These are phyloP conservation scores for Microchirus variegatus DNA, from an alignment of 2,797 vertebrate species.

Conservation along the genomic window DNA sequence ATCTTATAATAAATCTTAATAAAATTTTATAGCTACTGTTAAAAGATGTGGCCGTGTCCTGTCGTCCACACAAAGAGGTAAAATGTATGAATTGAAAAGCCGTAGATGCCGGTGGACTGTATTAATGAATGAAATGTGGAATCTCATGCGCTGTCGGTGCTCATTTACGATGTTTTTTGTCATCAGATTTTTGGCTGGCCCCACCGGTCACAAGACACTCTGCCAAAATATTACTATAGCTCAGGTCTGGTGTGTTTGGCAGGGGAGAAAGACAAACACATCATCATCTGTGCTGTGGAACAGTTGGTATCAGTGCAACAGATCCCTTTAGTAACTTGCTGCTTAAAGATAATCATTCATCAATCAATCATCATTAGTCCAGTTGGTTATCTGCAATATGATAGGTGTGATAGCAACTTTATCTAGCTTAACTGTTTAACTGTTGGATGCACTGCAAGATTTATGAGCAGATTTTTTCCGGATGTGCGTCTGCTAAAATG, in stretches of 20 bases:
- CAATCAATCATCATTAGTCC: neutral
- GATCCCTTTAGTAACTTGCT: neutral
- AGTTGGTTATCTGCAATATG: too few species aligned
- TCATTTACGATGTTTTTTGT: slow-evolving; percentile 46
- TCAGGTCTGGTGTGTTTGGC: slow-evolving; percentile 28
- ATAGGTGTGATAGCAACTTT: too few species aligned
- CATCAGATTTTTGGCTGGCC: slow-evolving; percentile 29
- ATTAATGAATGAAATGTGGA: slow-evolving; percentile 37
- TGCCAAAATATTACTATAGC: slow-evolving; percentile 32
- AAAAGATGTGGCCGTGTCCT: neutral
- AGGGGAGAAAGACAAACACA: slow-evolving; percentile 27
- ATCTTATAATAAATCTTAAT: too few species aligned
- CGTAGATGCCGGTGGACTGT: slow-evolving; percentile 10
- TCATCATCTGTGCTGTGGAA: slow-evolving; percentile 11
- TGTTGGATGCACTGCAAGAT: too few species aligned
- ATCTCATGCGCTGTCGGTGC: slow-evolving; percentile 27
- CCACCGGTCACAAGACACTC: slow-evolving; percentile 27
- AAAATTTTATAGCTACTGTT: neutral
- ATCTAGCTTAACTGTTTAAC: too few species aligned
- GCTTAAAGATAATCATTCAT: neutral
- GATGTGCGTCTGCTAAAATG: too few species aligned
- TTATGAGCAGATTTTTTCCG: too few species aligned
- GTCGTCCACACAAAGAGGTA: neutral
- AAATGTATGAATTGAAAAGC: neutral
- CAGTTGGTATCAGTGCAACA: neutral